phyloP scores from a whole-genome alignment of 2,113 vertebrate species.

The Pomatorhinus ruficollis region DNA sequence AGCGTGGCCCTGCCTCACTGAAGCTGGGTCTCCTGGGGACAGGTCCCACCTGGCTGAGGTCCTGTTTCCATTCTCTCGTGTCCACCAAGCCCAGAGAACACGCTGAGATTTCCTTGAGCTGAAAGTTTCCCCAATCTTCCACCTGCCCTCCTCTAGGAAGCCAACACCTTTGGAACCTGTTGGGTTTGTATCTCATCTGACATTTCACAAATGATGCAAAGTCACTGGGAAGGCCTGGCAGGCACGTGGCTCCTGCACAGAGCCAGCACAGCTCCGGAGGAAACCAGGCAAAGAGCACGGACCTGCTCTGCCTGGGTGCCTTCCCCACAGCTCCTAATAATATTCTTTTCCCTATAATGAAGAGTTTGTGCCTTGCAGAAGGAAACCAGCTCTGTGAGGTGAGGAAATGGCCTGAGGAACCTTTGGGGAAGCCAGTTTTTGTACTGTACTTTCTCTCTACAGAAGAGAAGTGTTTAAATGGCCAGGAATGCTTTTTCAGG shows the following conservation, averaged over 20 bases:
- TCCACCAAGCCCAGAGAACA: neutral
- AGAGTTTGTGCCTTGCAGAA: neutral
- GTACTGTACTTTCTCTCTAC: neutral
- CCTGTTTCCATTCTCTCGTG: neutral
- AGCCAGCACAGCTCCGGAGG: neutral
- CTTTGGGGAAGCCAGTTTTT: neutral
- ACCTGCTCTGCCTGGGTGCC: neutral
- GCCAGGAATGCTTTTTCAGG: neutral
- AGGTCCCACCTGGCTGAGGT: neutral
- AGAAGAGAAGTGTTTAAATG: neutral
- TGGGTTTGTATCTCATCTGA: neutral
- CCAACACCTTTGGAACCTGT: neutral
- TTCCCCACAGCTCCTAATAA: neutral
- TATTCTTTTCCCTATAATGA: neutral
- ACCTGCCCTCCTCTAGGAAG: neutral
- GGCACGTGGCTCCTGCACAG: accelerated
- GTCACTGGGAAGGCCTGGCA: neutral
- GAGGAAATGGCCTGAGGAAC: neutral
- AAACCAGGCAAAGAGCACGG: neutral
- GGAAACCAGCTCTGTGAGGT: neutral
- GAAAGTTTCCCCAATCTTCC: neutral
- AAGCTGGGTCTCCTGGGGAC: neutral
- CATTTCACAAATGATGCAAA: neutral
- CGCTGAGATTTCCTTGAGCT: neutral
- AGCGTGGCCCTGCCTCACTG: neutral